Percentiles rank a stretch among this genome's conserved stretches.
phyloP scores from a whole-genome alignment of 2,797 vertebrate species.

The Helarctos malayanus region DNA sequence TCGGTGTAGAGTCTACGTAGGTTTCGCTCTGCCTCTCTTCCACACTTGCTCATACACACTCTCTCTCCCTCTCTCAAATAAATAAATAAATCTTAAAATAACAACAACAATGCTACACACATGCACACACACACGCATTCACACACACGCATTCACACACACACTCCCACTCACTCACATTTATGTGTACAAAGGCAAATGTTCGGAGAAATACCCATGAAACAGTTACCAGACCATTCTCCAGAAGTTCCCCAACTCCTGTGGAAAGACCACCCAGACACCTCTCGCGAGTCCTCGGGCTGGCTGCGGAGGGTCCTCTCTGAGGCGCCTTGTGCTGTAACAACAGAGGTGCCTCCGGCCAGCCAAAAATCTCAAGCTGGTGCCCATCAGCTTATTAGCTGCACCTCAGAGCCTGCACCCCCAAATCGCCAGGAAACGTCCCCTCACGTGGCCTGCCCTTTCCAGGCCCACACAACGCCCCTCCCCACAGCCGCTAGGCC shows the following conservation, averaged over 20 bases:
- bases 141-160: background rate
- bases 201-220: slow-evolving; percentile 22
- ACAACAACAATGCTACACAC: background rate
- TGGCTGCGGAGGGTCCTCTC: slow-evolving; percentile 62
- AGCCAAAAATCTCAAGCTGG: background rate
- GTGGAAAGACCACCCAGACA: slow-evolving; percentile 64
- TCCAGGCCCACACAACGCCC: background rate
- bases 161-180: background rate
- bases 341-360: background rate
- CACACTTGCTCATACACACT: background rate
- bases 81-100: background rate
- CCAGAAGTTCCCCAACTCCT: slow-evolving; percentile 46
- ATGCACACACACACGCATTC: no score
- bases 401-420: fast-evolving
- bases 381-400: background rate
- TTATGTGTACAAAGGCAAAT: background rate
- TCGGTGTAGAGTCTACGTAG: background rate
- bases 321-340: background rate
- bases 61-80: background rate
- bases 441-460: background rate
- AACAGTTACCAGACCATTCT: slow-evolving; percentile 25
- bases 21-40: background rate
- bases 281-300: background rate
- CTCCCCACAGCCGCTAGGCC: slow-evolving; percentile 63
- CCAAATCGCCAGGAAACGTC: background rate